phyloP scores from a whole-genome alignment of 1,140 invertebrate species.

The Diorhabda elongata region DNA sequence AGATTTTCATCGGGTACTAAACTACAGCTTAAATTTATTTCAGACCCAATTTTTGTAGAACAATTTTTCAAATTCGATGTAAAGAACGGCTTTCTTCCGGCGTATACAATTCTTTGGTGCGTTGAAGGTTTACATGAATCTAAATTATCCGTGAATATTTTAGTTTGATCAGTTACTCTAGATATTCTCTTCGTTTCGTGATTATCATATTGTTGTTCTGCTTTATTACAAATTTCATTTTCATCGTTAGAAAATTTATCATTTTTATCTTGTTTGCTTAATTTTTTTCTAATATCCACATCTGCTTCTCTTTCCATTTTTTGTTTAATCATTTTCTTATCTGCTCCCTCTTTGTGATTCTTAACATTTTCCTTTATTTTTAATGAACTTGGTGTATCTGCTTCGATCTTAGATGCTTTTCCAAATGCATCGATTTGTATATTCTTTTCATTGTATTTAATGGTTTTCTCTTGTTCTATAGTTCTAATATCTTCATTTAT shows the following conservation, averaged over 20 bases:
- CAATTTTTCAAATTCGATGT: slow-evolving; percentile 75
- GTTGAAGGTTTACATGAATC: slow-evolving; percentile 31
- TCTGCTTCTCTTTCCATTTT: neutral
- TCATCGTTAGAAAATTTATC: slow-evolving; percentile 2
- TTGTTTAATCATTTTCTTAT: neutral
- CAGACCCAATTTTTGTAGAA: slow-evolving; percentile 66
- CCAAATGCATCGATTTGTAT: neutral
- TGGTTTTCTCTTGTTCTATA: neutral
- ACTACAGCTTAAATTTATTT: slow-evolving; percentile 77
- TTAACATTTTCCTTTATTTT: neutral
- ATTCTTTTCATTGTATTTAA: neutral
- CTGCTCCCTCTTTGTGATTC: neutral
- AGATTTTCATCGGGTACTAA: slow-evolving; percentile 79
- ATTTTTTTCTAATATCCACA: neutral
- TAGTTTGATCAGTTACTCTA: slow-evolving; percentile 6
- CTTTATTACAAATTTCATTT: slow-evolving; percentile 22
- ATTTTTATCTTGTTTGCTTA: slow-evolving; percentile 1
- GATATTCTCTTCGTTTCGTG: neutral
- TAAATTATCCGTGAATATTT: slow-evolving; percentile 11
- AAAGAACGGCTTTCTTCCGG: slow-evolving; percentile 68
- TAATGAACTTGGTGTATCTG: neutral
- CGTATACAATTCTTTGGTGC: slow-evolving; percentile 30
- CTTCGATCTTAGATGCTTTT: neutral
- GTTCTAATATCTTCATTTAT: slow-evolving; percentile 10
- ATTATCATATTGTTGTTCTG: slow-evolving; percentile 26